These are phyloP conservation scores for Eilema depressum DNA, from an alignment of 2,888 invertebrate genomes.

Conservation along the genomic window DNA sequence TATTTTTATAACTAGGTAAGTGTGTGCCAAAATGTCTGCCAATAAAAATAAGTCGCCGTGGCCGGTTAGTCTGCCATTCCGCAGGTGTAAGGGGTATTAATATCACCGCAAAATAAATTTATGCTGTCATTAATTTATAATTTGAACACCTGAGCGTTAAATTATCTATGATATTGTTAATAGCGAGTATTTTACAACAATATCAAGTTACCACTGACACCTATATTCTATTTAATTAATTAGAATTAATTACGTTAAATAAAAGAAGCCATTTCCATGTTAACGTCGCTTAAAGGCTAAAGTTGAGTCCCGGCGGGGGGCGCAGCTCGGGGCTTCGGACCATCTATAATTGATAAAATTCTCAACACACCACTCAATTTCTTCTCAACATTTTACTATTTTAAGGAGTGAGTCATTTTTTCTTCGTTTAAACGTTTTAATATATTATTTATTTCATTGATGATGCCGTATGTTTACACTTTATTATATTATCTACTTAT, in stretches of 20 bases:
- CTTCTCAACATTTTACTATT: constrained; percentile 72
- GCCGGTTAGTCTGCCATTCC: constrained; percentile 29
- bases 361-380: constrained; percentile 74
- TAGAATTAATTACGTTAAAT: constrained; percentile 48
- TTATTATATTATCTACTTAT: constrained; percentile 34
- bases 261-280: constrained; percentile 57
- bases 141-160: constrained; percentile 47
- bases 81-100: constrained; percentile 49
- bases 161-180: constrained; percentile 31
- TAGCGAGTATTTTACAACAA: constrained; percentile 43
- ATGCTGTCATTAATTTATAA: constrained; percentile 42
- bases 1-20: constrained; percentile 3
- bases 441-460: constrained; percentile 50
- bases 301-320: constrained; percentile 63
- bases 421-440: constrained; percentile 51
- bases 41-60: constrained; percentile 28
- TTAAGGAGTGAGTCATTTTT: constrained; percentile 64
- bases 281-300: constrained; percentile 43
- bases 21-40: constrained; percentile 19
- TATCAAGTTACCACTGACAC: constrained; percentile 52
- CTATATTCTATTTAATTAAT: constrained; percentile 46
- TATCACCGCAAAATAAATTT: constrained; percentile 47
- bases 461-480: constrained; percentile 43
- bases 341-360: constrained; percentile 81
- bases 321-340: constrained; percentile 49